Conservation (phyloP, 2,113 vertebrate genomes). For the Lepus timidus region DNA sequence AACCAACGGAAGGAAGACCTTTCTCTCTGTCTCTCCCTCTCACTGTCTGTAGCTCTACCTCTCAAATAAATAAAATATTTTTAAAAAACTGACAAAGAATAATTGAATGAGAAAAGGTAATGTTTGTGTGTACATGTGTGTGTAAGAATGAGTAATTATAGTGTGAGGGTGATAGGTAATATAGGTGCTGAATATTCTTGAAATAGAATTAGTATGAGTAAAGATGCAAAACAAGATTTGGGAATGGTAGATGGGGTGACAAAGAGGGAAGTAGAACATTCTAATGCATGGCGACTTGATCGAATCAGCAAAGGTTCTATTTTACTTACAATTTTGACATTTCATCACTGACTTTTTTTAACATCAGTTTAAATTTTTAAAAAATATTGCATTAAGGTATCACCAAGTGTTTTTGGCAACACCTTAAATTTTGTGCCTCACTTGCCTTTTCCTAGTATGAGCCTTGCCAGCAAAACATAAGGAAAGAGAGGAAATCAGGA, state of each 20-base stretch:
- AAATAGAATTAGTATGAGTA: conserved; percentile 32
- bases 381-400: conserved; percentile 16
- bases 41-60: not conserved
- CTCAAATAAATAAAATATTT: not conserved
- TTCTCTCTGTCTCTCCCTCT: too few species aligned
- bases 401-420: not conserved
- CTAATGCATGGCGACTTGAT: conserved; percentile 4
- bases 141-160: not conserved
- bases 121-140: not conserved
- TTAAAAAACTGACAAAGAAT: conserved; percentile 9
- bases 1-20: too few species aligned
- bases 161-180: not conserved
- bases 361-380: conserved; percentile 38
- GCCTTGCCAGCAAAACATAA: not conserved
- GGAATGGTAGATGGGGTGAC: not conserved
- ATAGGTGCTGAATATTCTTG: not conserved
- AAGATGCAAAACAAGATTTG: not conserved
- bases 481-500: not conserved
- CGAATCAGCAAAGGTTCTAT: not conserved
- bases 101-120: not conserved
- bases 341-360: conserved; percentile 26
- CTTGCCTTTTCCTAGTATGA: not conserved
- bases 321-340: conserved; percentile 55
- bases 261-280: not conserved
- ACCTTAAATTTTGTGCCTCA: conserved; percentile 16